Evolutionary conservation across 2,797 vertebrate species (phyloP).

Genomic region (Diceros bicornis): DNA sequence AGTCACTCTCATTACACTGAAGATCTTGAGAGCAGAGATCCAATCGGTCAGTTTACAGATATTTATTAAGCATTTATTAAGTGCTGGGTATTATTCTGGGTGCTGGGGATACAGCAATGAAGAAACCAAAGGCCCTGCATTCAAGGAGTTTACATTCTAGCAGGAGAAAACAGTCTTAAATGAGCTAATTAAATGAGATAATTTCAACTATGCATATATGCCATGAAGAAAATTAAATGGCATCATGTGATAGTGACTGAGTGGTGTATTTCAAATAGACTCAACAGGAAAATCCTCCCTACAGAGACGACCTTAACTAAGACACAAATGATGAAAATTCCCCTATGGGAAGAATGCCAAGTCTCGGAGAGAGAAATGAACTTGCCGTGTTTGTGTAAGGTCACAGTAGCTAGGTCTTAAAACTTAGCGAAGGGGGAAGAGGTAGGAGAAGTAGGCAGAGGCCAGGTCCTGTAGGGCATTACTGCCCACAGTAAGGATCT

Average conservation of each 20-base stretch:
- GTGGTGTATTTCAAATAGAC: conserved; percentile 40
- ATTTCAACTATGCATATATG: conserved; percentile 15
- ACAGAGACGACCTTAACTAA: background rate
- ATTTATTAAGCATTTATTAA: conserved; percentile 25
- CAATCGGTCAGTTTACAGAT: background rate
- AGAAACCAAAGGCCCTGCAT: background rate
- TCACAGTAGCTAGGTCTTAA: background rate
- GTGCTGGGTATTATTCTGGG: background rate
- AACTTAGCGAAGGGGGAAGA: background rate
- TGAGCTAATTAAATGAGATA: conserved; percentile 48
- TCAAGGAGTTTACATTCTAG: conserved; percentile 40
- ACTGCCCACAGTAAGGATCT: background rate
- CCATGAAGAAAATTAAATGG: conserved; percentile 57
- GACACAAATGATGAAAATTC: background rate
- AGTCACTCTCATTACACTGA: background rate
- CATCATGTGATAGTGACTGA: background rate
- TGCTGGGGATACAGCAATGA: background rate
- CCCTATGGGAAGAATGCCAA: background rate
- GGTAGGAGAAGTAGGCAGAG: background rate
- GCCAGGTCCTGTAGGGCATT: background rate
- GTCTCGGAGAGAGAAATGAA: background rate
- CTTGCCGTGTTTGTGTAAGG: background rate
- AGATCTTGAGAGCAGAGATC: background rate
- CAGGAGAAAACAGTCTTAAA: conserved; percentile 20
- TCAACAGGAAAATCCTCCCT: background rate